Percentiles rank a stretch among this genome's conserved stretches.
Conservation (phyloP, 2,888 invertebrate genomes). For the Apamea monoglypha region DNA sequence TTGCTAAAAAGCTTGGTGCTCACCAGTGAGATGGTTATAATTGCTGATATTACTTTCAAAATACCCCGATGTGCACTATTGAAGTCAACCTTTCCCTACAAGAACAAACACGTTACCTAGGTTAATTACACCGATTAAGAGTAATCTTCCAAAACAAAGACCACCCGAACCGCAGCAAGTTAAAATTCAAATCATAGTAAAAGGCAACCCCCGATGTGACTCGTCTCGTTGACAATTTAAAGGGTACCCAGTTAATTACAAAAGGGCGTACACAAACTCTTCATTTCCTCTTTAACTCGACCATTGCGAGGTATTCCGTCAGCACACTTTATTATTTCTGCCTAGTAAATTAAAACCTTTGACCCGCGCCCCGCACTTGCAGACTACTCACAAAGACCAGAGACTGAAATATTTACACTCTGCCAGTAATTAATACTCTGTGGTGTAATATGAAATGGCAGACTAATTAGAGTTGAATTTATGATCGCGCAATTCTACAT, state of each 20-base stretch:
- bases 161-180: constrained; percentile 12
- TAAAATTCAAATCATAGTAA: constrained; percentile 56
- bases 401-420: constrained; percentile 75
- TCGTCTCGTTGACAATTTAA: constrained; percentile 60
- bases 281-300: constrained; percentile 57
- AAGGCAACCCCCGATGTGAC: constrained; percentile 18
- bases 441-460: constrained; percentile 71
- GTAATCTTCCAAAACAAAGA: constrained; percentile 23
- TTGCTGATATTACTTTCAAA: neutral
- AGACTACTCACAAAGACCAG: constrained; percentile 46
- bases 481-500: constrained; percentile 13
- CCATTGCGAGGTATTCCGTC: constrained; percentile 63
- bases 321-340: constrained; percentile 66
- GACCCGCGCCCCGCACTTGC: constrained; percentile 54
- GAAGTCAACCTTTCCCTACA: neutral
- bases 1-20: neutral
- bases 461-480: constrained; percentile 60
- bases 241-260: constrained; percentile 62
- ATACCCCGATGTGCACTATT: neutral
- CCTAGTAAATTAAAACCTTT: constrained; percentile 69
- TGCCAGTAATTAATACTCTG: constrained; percentile 76
- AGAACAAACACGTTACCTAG: neutral
- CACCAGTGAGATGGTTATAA: neutral
- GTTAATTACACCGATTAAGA: constrained; percentile 1
- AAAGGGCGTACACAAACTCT: constrained; percentile 60